phyloP scores from a whole-genome alignment of 2,113 vertebrate species.

The Burhinus bistriatus region DNA sequence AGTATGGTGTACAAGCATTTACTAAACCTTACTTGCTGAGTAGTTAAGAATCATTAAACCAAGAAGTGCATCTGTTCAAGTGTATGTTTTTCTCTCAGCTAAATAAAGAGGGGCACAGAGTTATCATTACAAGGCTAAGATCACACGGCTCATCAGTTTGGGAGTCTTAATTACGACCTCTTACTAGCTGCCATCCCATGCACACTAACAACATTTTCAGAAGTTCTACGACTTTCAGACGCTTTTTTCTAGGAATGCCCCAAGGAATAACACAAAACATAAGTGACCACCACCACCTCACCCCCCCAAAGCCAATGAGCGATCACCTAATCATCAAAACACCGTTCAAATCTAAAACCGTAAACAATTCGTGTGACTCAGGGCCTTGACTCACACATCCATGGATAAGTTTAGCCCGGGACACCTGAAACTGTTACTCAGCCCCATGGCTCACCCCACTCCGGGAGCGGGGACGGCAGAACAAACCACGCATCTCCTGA shows the following conservation, averaged over 20 bases:
- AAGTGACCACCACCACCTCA: fast-evolving
- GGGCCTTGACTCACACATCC: not conserved
- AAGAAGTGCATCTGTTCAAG: not conserved
- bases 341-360: fast-evolving
- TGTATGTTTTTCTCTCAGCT: not conserved
- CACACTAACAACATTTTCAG: fast-evolving
- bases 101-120: not conserved
- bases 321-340: fast-evolving
- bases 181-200: not conserved
- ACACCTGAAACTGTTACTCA: not conserved
- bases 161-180: not conserved
- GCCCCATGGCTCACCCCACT: fast-evolving
- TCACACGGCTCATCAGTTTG: not conserved
- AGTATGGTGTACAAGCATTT: fast-evolving
- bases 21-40: not conserved
- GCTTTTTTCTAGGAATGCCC: fast-evolving
- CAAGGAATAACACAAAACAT: not conserved
- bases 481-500: not conserved
- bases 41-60: not conserved
- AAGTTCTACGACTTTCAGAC: fast-evolving
- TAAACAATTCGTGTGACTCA: not conserved
- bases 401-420: not conserved
- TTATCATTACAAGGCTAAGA: not conserved
- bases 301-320: not conserved
- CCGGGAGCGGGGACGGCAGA: fast-evolving